Evolutionary conservation across 2,888 invertebrate species (phyloP), one percentile per base, ranked within the genome.

Genomic region (Cyclophora punctaria): DNA sequence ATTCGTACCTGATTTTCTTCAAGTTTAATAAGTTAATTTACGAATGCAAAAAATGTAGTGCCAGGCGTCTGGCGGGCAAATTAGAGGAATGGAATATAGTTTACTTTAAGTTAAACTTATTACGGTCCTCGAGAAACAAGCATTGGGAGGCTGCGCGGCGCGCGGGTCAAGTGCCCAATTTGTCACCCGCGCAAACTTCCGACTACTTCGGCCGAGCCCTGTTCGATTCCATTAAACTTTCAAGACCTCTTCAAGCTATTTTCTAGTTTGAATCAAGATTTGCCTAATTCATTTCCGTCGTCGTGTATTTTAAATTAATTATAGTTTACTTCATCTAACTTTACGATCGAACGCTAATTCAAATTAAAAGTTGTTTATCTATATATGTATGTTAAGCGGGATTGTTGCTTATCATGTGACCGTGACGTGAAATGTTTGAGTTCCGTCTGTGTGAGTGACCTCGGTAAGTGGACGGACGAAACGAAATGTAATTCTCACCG

Each of bases 201-300:
- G 74, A 77, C 83, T 80, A 79, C 81, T 76, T 73, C 76, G 76
- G 67, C 73, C 71, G 65, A 69, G 71, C 75, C 81, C 82, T 73
- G 83, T 86, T 86, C 87, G 88, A 86, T 88, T 86, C 88, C 86
- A 87, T 88, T 87, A 85, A 88, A 88, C 85, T 88, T 88, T 87
- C 86, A 83, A 86, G 83, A 83, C 86, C 84, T 85, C 84, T 81
- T 78, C 76, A 82, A 83, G 83, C 81, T 83, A 86, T 86, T 84
- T 85, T 83, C 83, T 82, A 83, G 83, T 85, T 83, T 72, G 80
- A 80, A 81, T 76, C 78, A 78, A 79, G 81, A 83, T 83, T 85
- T 84, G 78, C 80, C 77, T 85, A 83, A 84, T 82, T 82, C 75
- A 78, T 81, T 78, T 75, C 70, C 71, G 4, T 37, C 52, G 51